phyloP scores from a whole-genome alignment of 2,113 vertebrate species.

The Artemisiospiza belli region DNA sequence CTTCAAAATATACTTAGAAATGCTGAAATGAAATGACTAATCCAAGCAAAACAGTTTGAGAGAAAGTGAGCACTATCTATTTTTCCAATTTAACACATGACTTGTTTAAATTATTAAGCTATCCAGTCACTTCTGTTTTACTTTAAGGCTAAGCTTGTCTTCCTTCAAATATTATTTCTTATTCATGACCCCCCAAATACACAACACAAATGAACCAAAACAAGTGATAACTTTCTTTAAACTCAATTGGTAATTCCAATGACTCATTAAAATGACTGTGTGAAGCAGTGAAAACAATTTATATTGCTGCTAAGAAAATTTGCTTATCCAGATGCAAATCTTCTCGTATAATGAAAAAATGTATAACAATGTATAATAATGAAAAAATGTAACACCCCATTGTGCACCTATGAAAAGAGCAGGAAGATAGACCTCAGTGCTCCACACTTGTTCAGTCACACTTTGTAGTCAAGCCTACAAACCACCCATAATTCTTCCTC shows the following conservation, averaged over 20 bases:
- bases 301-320: neutral
- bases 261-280: neutral
- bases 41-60: neutral
- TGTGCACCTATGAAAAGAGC: neutral
- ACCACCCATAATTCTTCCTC: neutral
- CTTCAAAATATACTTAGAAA: neutral
- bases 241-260: neutral
- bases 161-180: constrained; percentile 23
- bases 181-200: neutral
- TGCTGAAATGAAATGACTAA: neutral
- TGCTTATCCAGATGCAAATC: neutral
- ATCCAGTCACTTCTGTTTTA: neutral
- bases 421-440: neutral
- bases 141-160: neutral
- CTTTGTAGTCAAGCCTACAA: neutral
- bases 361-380: too few relatives aligned
- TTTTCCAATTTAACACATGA: constrained; percentile 3
- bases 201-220: neutral
- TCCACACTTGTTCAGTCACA: neutral
- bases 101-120: constrained; percentile 1
- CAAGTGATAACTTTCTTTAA: neutral
- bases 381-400: neutral
- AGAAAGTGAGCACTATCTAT: neutral
- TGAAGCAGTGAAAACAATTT: neutral
- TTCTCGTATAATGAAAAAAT: neutral